Base-by-base conservation (phyloP, 2,113 vertebrate species). In the Apteryx mantelli region DNA sequence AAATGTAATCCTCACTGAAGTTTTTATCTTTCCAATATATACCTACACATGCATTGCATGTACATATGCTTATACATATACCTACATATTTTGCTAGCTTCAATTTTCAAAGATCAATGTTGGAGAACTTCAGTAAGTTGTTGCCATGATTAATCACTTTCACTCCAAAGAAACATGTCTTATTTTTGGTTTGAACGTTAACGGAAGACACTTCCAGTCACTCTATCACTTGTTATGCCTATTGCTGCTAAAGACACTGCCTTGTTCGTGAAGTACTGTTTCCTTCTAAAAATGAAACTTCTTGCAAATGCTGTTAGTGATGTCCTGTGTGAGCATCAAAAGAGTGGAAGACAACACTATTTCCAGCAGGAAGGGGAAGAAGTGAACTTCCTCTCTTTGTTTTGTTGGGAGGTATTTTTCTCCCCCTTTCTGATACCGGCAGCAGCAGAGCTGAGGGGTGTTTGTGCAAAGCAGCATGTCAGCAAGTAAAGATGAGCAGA, bases 181-280 rank as follows among this genome's bases (percentile, higher is more conserved):
- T 48, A 6, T 48, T 20, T 52, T 68, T 46, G 28, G 6, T 81
- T 20, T 63, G 20, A 93, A 53, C 13, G 61, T 13, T 30, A 60
- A 64, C 1, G 68, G 25, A 56, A 74, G 55, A 61, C 25, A 2
- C 6, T 30, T 73, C n/a, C n/a, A 84, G 30, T 44, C 9, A 7
- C 14, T 14, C 0, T 11, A 24, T 50, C 55, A 22, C 42, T 64
- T 60, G 1, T 74, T 42, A 38, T 11, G 6, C 13, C 10, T 79
- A 12, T 73, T 87, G 89, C 69, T 60, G 13, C 38, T 32, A 9
- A 2, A 60, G 32, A 21, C 19, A 40, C 2, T 36, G 4, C 3
- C 58, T 70, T 1, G 0, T 30, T 32, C 12, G 18, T 42, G 11
- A 63, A 79, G 5, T 8, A 18, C 17, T 65, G 2, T 36, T 95